These are phyloP conservation scores for Drosophila mimica DNA, from an alignment of 2,888 invertebrate species.

Conservation along the genomic window DNA sequence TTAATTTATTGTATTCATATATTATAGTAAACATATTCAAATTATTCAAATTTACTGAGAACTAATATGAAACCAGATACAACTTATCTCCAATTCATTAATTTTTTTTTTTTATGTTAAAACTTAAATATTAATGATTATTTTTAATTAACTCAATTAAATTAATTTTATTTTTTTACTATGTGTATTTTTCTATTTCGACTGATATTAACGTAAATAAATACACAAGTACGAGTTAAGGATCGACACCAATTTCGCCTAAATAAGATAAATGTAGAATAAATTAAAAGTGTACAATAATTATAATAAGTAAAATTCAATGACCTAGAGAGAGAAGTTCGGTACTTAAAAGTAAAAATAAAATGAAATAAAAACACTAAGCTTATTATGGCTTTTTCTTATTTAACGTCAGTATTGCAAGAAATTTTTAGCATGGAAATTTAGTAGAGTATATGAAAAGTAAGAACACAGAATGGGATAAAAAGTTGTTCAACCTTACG, in stretches of 20 bases:
- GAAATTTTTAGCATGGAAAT: neutral
- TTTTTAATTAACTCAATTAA: no score
- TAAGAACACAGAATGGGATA: constrained; percentile 26
- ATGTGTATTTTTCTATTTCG: neutral
- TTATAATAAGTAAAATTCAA: neutral
- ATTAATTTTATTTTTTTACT: neutral
- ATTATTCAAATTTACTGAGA: neutral
- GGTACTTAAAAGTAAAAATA: neutral
- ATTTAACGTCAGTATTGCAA: neutral
- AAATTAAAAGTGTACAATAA: neutral
- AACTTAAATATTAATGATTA: no score
- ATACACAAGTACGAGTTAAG: neutral
- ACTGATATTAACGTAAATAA: neutral
- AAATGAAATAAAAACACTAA: neutral
- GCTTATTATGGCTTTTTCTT: neutral
- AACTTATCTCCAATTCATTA: neutral
- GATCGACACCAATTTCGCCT: neutral
- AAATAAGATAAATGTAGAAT: neutral
- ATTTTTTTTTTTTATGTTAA: neutral
- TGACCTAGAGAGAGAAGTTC: neutral
- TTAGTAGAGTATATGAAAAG: constrained; percentile 27
- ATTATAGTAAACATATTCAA: neutral
- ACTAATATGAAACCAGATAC: neutral
- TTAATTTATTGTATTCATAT: neutral
- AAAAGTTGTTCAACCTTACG: constrained; percentile 68